phyloP scores from a whole-genome alignment of 2,113 vertebrate genomes.

The Glaucomys volans region DNA sequence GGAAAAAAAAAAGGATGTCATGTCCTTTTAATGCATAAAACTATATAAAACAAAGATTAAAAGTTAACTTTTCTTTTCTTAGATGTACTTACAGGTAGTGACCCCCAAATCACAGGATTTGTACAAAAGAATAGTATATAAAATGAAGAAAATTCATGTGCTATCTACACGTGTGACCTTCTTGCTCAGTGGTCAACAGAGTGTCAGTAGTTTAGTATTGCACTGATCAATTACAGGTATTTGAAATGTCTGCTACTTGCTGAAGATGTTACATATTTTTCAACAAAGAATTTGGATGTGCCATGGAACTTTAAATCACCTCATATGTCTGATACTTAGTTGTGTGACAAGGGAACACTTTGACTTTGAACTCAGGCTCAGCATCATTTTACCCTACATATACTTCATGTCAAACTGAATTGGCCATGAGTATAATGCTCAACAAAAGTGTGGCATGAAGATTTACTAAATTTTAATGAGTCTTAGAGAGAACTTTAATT shows the following conservation, averaged over 20 bases:
- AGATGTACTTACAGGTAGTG: conserved; percentile 74
- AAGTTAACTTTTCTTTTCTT: conserved; percentile 81
- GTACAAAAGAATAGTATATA: conserved; percentile 76
- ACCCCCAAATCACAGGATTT: conserved; percentile 82
- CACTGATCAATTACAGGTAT: conserved; percentile 86
- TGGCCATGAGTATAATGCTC: not conserved
- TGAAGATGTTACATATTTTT: conserved; percentile 84
- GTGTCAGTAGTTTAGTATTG: conserved; percentile 76
- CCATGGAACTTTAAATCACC: conserved; percentile 79
- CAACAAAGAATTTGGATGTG: conserved; percentile 77
- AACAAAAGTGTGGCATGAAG: not conserved
- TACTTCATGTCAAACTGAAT: not conserved
- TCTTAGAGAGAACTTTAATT: conserved; percentile 33
- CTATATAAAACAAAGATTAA: conserved; percentile 79
- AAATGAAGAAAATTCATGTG: conserved; percentile 80
- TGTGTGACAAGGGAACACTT: conserved; percentile 23
- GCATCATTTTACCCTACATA: not conserved
- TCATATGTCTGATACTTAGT: conserved; percentile 77
- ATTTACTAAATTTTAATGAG: conserved; percentile 32
- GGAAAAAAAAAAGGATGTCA: conserved; percentile 71
- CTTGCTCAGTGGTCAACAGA: conserved; percentile 79
- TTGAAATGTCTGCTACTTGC: conserved; percentile 84
- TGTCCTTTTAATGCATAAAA: conserved; percentile 77
- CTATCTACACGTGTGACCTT: conserved; percentile 81
- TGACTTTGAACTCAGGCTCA: conserved; percentile 27